Evolutionary conservation across 2,888 invertebrate species (phyloP), one percentile per base, ranked within the genome.

Genomic region (Chrysolina haemoptera): DNA sequence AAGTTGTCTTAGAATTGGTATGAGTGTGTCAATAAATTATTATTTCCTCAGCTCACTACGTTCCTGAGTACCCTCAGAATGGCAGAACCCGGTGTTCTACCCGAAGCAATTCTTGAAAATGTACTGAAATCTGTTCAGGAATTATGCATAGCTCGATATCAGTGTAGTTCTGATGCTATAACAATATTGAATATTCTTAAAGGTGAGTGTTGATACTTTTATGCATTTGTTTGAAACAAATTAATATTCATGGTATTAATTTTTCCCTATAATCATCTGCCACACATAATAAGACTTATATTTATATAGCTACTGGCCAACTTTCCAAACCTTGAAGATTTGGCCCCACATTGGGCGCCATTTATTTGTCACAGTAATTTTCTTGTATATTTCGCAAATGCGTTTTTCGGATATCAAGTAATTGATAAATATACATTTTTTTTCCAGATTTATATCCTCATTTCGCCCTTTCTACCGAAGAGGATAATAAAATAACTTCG

Each of bases 61-160:
- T 83, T 89, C 55, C 74, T 90, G 18, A 80, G 85, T 66, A 82
- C 82, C n/a, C 76, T 88, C 10, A 75, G 75, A 22, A 77, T 79
- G 14, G 82, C 84, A 46, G 78, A 78, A 75, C 75, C 81, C 20
- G 83, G 83, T 43, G 76, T 81, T 66, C 66, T 85, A 67, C 68
- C 83, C 18, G 77, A 79, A 20, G 59, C 83, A 62, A 74, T 85
- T 20, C 62, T 87, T n/a, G 74, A 81, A 12, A 82, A 78, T 20
- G 74, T 87, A 50, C 79, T 87, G 10, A 74, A 82, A 48, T 82
- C 87, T 50, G 62, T 88, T 5, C 73, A 85, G 46, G 76, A 82
- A 14, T 74, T 89, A 10, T 88, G 85, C 73, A 68, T 81, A 10
- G 70, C 75, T 1, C 84, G 85, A 78, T 82, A 82, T 70, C 82